phyloP scores from a whole-genome alignment of 2,797 vertebrate genomes.

The Alfaro cultratus region DNA sequence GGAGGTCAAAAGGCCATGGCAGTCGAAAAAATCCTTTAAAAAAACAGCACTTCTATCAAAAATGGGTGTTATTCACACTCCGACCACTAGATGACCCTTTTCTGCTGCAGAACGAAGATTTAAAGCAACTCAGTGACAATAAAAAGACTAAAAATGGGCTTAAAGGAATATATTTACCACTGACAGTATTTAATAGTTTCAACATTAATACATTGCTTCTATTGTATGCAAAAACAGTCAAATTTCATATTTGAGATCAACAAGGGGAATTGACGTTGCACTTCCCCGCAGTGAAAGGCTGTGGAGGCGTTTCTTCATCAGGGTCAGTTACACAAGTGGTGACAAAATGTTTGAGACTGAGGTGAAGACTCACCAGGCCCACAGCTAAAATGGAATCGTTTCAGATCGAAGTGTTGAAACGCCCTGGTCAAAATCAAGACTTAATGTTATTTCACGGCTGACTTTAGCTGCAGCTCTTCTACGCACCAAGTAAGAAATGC shows the following conservation, averaged over 20 bases:
- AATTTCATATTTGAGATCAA: neutral
- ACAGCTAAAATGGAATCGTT: neutral
- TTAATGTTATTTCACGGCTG: neutral
- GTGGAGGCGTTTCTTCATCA: neutral
- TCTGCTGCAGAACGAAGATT: neutral
- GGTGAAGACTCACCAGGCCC: neutral
- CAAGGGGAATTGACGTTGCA: neutral
- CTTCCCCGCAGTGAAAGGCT: neutral
- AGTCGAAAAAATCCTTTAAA: neutral
- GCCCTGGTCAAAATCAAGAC: conserved; percentile 1
- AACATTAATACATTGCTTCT: neutral
- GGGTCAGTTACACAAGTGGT: neutral
- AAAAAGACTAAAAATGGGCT: neutral
- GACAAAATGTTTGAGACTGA: neutral
- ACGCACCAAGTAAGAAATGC: conserved; percentile 10
- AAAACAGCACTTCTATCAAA: too few species aligned
- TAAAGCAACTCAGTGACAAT: neutral
- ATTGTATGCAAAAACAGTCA: neutral
- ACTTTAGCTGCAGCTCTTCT: neutral
- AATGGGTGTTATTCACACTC: neutral
- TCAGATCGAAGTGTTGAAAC: neutral
- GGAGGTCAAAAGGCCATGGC: too few species aligned
- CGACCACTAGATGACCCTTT: neutral
- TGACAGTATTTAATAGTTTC: neutral
- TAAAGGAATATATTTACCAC: neutral